Conservation (phyloP, 2,113 vertebrate species). For the Oceanites oceanicus region DNA sequence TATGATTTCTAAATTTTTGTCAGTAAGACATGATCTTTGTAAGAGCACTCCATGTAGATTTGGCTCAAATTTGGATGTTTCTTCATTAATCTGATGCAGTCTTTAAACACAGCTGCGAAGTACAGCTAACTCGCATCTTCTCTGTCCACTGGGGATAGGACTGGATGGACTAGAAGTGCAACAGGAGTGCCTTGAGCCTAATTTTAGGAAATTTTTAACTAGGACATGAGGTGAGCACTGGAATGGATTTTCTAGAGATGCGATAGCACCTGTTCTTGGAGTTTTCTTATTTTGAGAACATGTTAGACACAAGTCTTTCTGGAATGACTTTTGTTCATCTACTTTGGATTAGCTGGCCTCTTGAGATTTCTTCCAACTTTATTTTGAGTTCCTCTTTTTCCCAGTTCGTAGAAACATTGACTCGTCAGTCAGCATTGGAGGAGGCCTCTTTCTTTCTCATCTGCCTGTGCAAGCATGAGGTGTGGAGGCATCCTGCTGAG, state of each 20-base stretch:
- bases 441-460: background rate
- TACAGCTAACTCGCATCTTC: background rate
- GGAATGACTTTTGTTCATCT: background rate
- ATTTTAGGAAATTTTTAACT: background rate
- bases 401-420: background rate
- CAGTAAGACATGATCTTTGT: background rate
- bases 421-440: background rate
- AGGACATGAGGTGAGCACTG: background rate
- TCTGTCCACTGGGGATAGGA: background rate
- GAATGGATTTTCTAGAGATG: background rate
- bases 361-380: background rate
- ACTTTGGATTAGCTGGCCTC: background rate
- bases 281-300: background rate
- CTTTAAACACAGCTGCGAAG: background rate
- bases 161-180: background rate
- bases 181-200: background rate
- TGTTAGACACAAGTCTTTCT: background rate
- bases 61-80: background rate
- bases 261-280: background rate
- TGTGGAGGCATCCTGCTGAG: background rate
- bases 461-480: background rate
- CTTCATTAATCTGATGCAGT: background rate
- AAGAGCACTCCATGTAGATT: background rate
- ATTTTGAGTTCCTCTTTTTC: background rate
- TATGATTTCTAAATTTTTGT: background rate